A percentile compares a stretch with the other conserved stretches of the same genome.
Conservation (phyloP, 2,888 invertebrate genomes). For the Euproctis similis region DNA sequence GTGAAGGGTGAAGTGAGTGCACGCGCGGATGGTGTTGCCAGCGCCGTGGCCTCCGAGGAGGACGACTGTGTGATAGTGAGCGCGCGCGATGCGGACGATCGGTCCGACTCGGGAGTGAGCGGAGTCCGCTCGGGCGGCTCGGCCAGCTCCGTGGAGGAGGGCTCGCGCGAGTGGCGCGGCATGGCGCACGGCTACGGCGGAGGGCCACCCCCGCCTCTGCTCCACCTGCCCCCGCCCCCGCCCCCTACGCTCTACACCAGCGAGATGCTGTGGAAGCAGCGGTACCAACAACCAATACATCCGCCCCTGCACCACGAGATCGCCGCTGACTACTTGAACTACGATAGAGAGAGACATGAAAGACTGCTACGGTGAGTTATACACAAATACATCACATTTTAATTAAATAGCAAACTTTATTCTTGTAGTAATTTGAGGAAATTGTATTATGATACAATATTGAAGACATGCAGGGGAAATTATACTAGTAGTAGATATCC, state of each 20-base stretch:
- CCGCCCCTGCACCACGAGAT: conserved; percentile 70
- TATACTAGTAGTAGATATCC: no score
- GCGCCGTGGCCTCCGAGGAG: conserved; percentile 77
- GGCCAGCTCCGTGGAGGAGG: conserved; percentile 86
- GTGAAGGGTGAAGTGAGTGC: conserved; percentile 67
- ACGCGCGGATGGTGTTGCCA: conserved; percentile 70
- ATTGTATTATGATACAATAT: no score
- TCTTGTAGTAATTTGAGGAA: no score
- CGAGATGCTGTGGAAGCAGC: conserved; percentile 78
- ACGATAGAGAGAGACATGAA: conserved; percentile 80
- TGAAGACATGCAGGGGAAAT: no score
- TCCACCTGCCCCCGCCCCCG: conserved; percentile 64
- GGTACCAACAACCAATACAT: conserved; percentile 74
- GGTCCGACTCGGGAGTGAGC: conserved; percentile 83
- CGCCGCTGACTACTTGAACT: conserved; percentile 70
- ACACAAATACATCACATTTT: no score
- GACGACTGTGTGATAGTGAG: conserved; percentile 80
- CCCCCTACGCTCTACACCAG: conserved; percentile 70
- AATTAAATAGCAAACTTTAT: no score
- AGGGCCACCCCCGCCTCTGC: conserved; percentile 76
- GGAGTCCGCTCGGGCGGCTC: conserved; percentile 82
- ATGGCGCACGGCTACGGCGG: conserved; percentile 82
- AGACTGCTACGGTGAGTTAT: conserved; percentile 80
- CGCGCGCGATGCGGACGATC: conserved; percentile 74
- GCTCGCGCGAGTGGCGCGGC: conserved; percentile 85